Percentiles rank a stretch among this genome's conserved stretches.
Evolutionary conservation across 1,140 invertebrate genomes (phyloP).

Genomic region (Achroia grisella): DNA sequence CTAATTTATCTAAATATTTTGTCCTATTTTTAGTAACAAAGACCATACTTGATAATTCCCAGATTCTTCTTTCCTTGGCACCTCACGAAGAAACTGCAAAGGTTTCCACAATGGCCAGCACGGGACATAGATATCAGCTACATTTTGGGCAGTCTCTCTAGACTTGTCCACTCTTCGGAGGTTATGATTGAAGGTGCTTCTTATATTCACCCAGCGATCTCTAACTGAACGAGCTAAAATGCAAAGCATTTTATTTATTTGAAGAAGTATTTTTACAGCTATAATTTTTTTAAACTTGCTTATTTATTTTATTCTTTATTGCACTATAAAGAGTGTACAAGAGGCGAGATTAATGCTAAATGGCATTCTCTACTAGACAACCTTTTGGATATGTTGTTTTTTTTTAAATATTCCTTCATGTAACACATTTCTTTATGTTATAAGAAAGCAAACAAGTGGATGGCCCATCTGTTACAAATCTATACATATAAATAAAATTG

Average conservation of each 20-base stretch:
- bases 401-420: no score
- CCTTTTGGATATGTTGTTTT: no score
- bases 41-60: conserved; percentile 30
- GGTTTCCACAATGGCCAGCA: conserved; percentile 66
- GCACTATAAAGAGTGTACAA: no score
- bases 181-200: conserved; percentile 63
- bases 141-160: conserved; percentile 29
- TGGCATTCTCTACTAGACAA: no score
- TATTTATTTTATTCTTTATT: no score
- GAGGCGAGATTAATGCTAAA: no score
- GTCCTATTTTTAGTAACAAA: conserved; percentile 1
- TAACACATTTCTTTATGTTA: no score
- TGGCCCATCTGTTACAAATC: no score
- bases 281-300: no score
- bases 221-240: conserved; percentile 53
- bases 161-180: conserved; percentile 49
- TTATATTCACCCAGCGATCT: conserved; percentile 64
- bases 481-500: no score
- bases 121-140: conserved; percentile 49
- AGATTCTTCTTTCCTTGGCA: conserved; percentile 27
- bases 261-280: neutral
- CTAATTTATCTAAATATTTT: conserved; percentile 1
- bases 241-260: neutral
- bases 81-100: conserved; percentile 49
- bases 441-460: no score